phyloP scores from a whole-genome alignment of 2,797 vertebrate genomes.

The Paedocypris micromegethes region DNA sequence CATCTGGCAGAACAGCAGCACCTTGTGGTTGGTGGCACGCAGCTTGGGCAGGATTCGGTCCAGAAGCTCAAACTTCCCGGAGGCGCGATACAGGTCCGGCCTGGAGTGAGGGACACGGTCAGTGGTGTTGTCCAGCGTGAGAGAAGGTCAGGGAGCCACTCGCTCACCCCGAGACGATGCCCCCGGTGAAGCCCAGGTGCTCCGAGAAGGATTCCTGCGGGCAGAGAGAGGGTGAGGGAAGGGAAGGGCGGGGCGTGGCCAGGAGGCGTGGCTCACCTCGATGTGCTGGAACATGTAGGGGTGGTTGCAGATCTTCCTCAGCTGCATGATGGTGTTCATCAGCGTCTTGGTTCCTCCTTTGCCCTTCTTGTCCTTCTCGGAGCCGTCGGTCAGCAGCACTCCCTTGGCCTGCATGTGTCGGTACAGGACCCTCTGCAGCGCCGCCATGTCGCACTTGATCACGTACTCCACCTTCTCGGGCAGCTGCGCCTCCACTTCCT shows the following conservation, averaged over 20 bases:
- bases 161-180: conserved; percentile 85
- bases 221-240: neutral
- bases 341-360: conserved; percentile 96
- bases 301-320: conserved; percentile 97
- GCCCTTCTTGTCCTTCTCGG: conserved; percentile 88
- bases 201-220: conserved; percentile 93
- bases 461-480: conserved; percentile 87
- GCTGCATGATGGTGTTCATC: conserved; percentile 99
- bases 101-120: conserved; percentile 54
- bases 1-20: conserved; percentile 99
- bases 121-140: neutral
- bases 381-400: conserved; percentile 79
- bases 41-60: conserved; percentile 95
- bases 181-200: conserved; percentile 87
- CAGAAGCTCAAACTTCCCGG: conserved; percentile 94
- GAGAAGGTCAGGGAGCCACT: neutral
- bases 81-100: conserved; percentile 86
- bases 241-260: too few relatives aligned
- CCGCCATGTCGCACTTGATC: conserved; percentile 85
- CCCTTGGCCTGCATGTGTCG: conserved; percentile 87
- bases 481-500: conserved; percentile 82
- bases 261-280: conserved; percentile 55
- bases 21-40: conserved; percentile 89
- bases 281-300: conserved; percentile 99
- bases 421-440: conserved; percentile 79